Base-by-base conservation (phyloP, 2,797 vertebrate genomes). In the Zenarchopterus dispar region DNA sequence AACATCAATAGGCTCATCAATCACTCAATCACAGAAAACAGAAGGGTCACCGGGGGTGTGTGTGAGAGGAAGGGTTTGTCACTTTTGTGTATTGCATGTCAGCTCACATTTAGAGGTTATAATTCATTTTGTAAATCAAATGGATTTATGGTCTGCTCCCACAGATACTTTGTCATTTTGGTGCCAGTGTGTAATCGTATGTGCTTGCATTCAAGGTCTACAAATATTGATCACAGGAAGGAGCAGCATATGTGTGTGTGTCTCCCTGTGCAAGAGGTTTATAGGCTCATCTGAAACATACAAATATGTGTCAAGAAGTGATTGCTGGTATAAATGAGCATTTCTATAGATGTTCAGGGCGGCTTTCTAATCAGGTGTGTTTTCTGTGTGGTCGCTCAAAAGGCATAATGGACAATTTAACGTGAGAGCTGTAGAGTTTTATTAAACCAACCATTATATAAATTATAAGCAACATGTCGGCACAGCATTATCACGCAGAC, bases 1-100 rank as follows among this genome's bases (percentile, higher is more conserved):
- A 78, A 87, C 81, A 87, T 87, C 84, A 83, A 83, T 86, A 81
- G 45, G 41, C 75, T 85, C 81, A 89, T 89, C 81, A 84, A 86
- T 91, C 84, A 84, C 70, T 75, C 76, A 75, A 78, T 82, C 83
- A 78, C 15, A 65, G 49, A 73, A 73, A 84, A 81, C 70, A 73
- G 71, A 77, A 82, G 73, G 74, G 71, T 84, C 70, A 74, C 60
- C 62, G 16, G 6, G 45, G 23, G 16, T 47, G 44, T 47, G 31
- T 59, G 18, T 48, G 47, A 58, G 0, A 2, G 8, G 47, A 6
- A 24, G 43, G 53, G 48, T 55, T 65, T 44, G 43, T 50, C 28
- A 46, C 39, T 42, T 55, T 51, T 54, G 50, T 65, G 62, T 59
- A 19, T 51, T 56, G 55, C 28, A 48, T 55, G 61, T 71, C 50